Conservation (phyloP, 2,888 invertebrate genomes). For the Platycheirus albimanus region DNA sequence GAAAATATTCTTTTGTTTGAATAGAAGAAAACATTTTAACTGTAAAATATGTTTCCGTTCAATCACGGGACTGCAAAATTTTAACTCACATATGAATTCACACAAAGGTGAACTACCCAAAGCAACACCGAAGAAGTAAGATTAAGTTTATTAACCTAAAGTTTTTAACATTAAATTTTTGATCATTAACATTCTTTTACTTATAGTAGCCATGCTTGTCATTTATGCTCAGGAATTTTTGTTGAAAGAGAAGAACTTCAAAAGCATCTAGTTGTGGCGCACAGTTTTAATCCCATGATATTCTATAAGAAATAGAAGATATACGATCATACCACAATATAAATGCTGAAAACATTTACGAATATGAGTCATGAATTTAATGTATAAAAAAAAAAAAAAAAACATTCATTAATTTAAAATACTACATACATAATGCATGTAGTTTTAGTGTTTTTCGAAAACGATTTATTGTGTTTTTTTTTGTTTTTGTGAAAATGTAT, state of each 20-base stretch:
- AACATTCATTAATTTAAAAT: not conserved
- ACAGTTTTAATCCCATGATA: slow-evolving; percentile 73
- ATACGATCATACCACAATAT: slow-evolving; percentile 1
- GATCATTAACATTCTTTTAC: too few species aligned
- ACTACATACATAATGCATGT: not conserved
- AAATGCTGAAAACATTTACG: not conserved
- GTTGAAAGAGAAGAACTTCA: slow-evolving; percentile 65
- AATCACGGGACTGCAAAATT: slow-evolving; percentile 64
- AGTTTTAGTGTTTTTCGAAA: too few species aligned
- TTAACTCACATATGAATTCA: slow-evolving; percentile 66
- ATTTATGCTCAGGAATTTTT: slow-evolving; percentile 64
- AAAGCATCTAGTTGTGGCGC: slow-evolving; percentile 69
- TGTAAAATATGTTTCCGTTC: slow-evolving; percentile 70
- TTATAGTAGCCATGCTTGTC: slow-evolving; percentile 58
- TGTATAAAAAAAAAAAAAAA: slow-evolving; percentile 1
- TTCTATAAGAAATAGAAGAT: slow-evolving; percentile 63
- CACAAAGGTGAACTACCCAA: slow-evolving; percentile 66
- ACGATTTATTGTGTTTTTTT: too few species aligned
- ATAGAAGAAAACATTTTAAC: slow-evolving; percentile 67
- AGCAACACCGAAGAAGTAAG: slow-evolving; percentile 64
- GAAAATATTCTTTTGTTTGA: not conserved
- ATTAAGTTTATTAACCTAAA: not conserved
- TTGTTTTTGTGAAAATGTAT: too few species aligned
- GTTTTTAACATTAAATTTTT: too few species aligned
- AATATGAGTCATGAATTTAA: not conserved